Evolutionary conservation across 2,797 vertebrate species (phyloP).

Genomic region (Rhadinocentrus ornatus): DNA sequence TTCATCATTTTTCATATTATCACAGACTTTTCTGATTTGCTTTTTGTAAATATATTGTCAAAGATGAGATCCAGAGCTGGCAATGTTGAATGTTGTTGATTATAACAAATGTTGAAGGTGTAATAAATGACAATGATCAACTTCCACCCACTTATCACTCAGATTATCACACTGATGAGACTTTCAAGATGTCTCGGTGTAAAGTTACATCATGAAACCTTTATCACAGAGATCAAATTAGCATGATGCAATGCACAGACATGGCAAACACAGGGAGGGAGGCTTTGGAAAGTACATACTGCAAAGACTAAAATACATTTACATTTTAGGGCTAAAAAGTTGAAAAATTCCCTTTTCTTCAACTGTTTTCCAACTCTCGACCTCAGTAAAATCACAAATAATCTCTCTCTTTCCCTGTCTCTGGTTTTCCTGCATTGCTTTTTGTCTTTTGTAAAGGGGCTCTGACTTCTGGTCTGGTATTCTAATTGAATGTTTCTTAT

Average conservation of each 20-base stretch:
- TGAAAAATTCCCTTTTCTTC: no score
- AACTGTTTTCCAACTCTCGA: no score
- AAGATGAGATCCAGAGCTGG: background rate
- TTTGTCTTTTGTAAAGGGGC: no score
- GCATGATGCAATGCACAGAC: constrained; percentile 57
- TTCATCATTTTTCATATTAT: no score
- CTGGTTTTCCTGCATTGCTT: no score
- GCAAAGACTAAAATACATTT: constrained; percentile 12
- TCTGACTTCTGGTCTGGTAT: no score
- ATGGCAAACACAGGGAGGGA: constrained; percentile 15
- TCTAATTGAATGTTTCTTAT: no score
- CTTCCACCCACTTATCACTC: constrained; percentile 17
- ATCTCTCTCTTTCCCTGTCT: no score
- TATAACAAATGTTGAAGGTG: background rate
- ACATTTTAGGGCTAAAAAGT: no score
- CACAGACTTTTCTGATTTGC: no score
- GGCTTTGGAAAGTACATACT: background rate
- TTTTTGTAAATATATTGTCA: no score
- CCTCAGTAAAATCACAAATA: no score
- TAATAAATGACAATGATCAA: constrained; percentile 11
- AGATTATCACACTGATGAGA: constrained; percentile 17
- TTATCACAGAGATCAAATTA: constrained; percentile 47
- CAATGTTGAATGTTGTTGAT: background rate
- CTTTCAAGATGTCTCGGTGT: constrained; percentile 27
- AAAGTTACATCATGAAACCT: constrained; percentile 51